phyloP scores from a whole-genome alignment of 2,797 vertebrate genomes.

The Xenopus petersii region DNA sequence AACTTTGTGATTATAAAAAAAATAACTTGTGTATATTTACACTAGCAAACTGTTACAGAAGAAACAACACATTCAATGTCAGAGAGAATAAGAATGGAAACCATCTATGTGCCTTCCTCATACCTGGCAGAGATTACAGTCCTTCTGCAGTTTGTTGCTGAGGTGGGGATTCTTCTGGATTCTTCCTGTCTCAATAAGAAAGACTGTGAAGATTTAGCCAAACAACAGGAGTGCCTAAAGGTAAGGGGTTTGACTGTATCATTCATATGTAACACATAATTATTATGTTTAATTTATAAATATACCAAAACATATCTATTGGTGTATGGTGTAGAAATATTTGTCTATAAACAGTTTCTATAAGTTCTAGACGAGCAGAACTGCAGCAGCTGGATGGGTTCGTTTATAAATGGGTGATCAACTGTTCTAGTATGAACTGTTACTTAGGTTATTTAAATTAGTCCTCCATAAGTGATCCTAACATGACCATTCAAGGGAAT shows the following conservation, averaged over 20 bases:
- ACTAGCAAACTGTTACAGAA: conserved; percentile 73
- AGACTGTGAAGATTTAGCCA: conserved; percentile 82
- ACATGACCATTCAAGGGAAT: too few relatives aligned
- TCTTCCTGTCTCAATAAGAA: conserved; percentile 83
- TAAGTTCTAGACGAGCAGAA: too few relatives aligned
- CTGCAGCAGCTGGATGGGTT: too few relatives aligned
- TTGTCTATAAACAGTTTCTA: too few relatives aligned
- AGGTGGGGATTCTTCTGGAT: conserved; percentile 85
- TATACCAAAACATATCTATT: too few relatives aligned
- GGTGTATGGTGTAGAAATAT: too few relatives aligned
- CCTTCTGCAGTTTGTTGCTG: conserved; percentile 80
- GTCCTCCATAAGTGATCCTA: too few relatives aligned
- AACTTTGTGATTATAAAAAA: neutral
- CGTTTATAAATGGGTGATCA: too few relatives aligned
- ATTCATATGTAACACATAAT: neutral
- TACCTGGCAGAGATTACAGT: conserved; percentile 80
- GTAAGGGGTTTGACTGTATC: conserved; percentile 63
- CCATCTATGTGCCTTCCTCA: conserved; percentile 73
- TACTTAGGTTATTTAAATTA: too few relatives aligned
- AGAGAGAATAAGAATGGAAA: conserved; percentile 68
- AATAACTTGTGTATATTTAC: conserved; percentile 65
- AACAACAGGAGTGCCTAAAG: conserved; percentile 88
- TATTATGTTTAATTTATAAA: too few relatives aligned
- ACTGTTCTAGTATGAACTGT: too few relatives aligned
- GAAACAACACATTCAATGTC: conserved; percentile 64